Percentiles rank a stretch among this genome's conserved stretches.
Conservation (phyloP, 1,140 invertebrate species). For the Drosophila lacteicornis region DNA sequence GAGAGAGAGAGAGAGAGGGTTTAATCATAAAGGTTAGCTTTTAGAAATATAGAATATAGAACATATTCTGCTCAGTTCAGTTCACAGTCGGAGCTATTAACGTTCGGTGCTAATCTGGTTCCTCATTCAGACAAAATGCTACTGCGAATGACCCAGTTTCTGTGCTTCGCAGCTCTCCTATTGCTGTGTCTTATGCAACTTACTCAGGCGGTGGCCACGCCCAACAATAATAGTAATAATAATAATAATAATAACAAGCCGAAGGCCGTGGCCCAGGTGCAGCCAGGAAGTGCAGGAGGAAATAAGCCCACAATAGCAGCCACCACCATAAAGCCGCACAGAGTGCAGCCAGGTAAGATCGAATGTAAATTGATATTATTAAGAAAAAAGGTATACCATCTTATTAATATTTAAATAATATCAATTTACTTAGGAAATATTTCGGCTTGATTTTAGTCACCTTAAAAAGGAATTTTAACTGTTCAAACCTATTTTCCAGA, state of each 20-base stretch:
- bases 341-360: conserved; percentile 14
- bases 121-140: conserved; percentile 21
- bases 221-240: conserved; percentile 17
- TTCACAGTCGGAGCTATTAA: conserved; percentile 52
- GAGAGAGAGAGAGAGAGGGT: conserved; percentile 7
- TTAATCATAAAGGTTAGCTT: conserved; percentile 22
- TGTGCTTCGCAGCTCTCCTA: conserved; percentile 40
- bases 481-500: conserved; percentile 22
- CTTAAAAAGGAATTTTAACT: too few species aligned
- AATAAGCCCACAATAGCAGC: conserved; percentile 6
- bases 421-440: neutral
- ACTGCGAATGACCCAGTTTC: conserved; percentile 56
- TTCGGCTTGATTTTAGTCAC: neutral
- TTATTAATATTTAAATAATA: neutral
- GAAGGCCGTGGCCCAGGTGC: conserved; percentile 12
- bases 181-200: conserved; percentile 49
- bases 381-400: too few species aligned
- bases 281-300: conserved; percentile 12
- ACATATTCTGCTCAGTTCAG: conserved; percentile 51
- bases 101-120: conserved; percentile 57
- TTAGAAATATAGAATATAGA: conserved; percentile 27
- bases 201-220: conserved; percentile 45
- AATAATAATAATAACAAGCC: conserved; percentile 19
- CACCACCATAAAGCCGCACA: conserved; percentile 22
- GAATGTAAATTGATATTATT: neutral